Evolutionary conservation across 2,113 vertebrate genomes (phyloP), one percentile per base, ranked within the genome.

Genomic region (Scytalopus superciliaris): DNA sequence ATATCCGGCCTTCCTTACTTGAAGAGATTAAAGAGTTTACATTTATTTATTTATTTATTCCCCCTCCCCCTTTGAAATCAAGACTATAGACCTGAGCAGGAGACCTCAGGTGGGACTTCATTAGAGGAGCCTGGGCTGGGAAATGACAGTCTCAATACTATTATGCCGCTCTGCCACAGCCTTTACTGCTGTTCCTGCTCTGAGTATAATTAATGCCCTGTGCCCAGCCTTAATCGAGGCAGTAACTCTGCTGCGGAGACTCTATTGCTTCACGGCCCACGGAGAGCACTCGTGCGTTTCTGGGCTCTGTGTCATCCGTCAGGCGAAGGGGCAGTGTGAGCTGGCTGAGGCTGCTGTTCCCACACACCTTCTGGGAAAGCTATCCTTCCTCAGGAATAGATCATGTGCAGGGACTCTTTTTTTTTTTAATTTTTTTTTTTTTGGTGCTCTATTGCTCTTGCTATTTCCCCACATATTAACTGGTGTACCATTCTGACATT

Each of bases 41-140:
- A 66, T 70, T 60, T 47, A 33, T 83, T 66, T 53, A 23, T 92
- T 60, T 66, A 42, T 69, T 75, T 28, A n/a, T n/a, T n/a, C 4
- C 39, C 73, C 40, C 84, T 72, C 33, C 60, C 37, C 17, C 25
- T 72, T 85, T 94, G 91, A 89, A 93, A 82, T 70, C 12, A 59
- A 92, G 85, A 86, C 90, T 86, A 53, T 60, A 52, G 60, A 90
- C 87, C 74, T 93, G 91, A 93, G 90, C 42, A 85, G 89, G 49
- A 72, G 68, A 94, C 84, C 89, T 97, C 96, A 91, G n/a, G 6
- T 90, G 97, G 96, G 97, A 97, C 85, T 96, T 97, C 95, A 98
- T 98, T 98, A 98, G 94, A 78, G 72, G 83, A 95, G 31, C 62
- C 84, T 96, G 89, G 88, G 35, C 79, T 94, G 92, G 92, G 91